Percentiles rank a stretch among this genome's conserved stretches.
Conservation (phyloP, 2,113 vertebrate genomes). For the Oxyruncus cristatus region DNA sequence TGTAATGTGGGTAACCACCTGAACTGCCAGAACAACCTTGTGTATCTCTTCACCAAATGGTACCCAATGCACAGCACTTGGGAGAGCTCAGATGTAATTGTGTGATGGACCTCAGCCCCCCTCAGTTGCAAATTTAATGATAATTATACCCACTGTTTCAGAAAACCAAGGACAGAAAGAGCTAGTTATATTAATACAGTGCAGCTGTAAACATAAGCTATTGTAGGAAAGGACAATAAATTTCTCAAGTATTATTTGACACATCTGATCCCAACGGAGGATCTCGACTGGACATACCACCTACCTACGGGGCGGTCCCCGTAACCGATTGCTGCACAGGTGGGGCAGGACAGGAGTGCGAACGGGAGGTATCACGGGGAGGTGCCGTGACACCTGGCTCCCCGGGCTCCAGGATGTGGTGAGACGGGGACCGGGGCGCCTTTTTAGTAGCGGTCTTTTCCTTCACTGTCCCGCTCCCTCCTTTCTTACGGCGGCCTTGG, state of each 20-base stretch:
- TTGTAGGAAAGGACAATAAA: background rate
- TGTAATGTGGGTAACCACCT: too few species aligned
- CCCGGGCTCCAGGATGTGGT: rapidly evolving
- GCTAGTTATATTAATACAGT: rapidly evolving
- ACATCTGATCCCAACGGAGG: rapidly evolving
- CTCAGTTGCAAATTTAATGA: background rate
- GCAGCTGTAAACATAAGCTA: rapidly evolving
- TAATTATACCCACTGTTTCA: background rate
- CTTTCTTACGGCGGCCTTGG: background rate
- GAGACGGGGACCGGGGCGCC: background rate
- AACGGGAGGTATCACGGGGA: background rate
- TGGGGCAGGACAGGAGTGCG: background rate
- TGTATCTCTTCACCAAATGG: background rate
- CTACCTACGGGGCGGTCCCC: too few species aligned
- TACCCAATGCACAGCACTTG: background rate
- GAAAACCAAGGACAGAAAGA: background rate
- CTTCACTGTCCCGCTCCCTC: background rate
- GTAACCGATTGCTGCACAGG: rapidly evolving
- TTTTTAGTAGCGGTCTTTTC: background rate
- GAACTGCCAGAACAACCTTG: rapidly evolving
- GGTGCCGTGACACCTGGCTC: background rate
- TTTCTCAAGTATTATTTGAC: background rate
- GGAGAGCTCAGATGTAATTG: background rate
- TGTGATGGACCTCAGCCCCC: background rate
- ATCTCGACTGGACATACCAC: background rate